phyloP scores from a whole-genome alignment of 2,888 invertebrate genomes.

The Dryobotodes eremita region DNA sequence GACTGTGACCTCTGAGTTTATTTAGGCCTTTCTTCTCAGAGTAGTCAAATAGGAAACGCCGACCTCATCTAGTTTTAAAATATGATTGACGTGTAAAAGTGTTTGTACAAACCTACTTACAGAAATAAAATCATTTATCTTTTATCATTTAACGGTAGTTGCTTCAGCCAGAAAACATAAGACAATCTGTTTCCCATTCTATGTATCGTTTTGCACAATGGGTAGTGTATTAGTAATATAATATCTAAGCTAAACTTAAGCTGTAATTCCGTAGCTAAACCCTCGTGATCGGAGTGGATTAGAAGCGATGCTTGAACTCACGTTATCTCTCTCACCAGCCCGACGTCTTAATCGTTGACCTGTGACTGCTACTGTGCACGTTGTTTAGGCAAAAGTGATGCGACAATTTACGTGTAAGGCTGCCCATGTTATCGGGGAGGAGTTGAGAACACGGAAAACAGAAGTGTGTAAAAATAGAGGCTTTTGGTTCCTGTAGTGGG shows the following conservation, averaged over 20 bases:
- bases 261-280: not conserved
- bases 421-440: not conserved
- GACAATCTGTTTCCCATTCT: too few species aligned
- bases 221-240: not conserved
- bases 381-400: not conserved
- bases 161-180: too few species aligned
- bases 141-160: too few species aligned
- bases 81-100: too few species aligned
- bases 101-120: too few species aligned
- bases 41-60: too few species aligned
- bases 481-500: not conserved
- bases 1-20: too few species aligned
- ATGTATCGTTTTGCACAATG: not conserved
- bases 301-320: not conserved
- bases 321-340: conserved; percentile 23
- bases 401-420: not conserved
- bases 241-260: conserved; percentile 5
- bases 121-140: too few species aligned
- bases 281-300: not conserved
- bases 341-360: conserved; percentile 6
- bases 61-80: too few species aligned
- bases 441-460: too few species aligned
- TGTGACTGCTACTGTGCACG: not conserved
- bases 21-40: too few species aligned
- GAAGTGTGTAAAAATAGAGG: not conserved